Base-by-base conservation (phyloP, 2,888 invertebrate genomes). In the Apodemia hepburni region DNA sequence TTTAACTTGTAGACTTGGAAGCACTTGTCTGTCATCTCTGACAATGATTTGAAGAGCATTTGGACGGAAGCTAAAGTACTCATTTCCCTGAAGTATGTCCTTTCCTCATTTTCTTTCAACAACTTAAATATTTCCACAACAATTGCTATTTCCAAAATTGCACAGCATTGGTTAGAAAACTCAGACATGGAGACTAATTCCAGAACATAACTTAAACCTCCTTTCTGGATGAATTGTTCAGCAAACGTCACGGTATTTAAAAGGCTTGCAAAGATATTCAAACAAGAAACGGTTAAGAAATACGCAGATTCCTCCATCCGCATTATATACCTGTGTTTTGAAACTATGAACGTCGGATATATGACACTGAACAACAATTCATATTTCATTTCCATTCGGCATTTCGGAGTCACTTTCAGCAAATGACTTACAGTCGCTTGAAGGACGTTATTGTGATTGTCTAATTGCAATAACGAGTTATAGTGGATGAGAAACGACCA, bases 401-500 rank as follows among this genome's bases (percentile, higher is more conserved):
- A 93, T 18, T 87, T 87, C 0, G 93, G 92, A 0, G 93, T 93
- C 15, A 94, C 92, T 64, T 93, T 87, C 11, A 94, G 78, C 12
- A 94, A 75, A 71, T 94, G 94, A 8, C 86, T 85, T 67, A 93
- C 93, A 0, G 93, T 87, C 0, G 90, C 82, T 68, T 93, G 93
- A n/a, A 93, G 84, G 0, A 94, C 84, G 59, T 81, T 79, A 2
- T 87, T 84, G 6, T 92, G 85, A 65, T 94, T 92, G 58, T 92
- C 92, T 6, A 92, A 78, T 64, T 90, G 85, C n/a, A 94, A 77
- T 47, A 94, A 70, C 0, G 93, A 92, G 68, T 87, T 85, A 74
- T 94, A 94, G 61, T 93, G 85, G 51, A 93, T 92, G 0, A 94
- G 77, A 69, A 93, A 94, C 0, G 93, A 91, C 92, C 93, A 93